Evolutionary conservation across 2,797 vertebrate genomes (phyloP).

Genomic region (Limnodromus scolopaceus): DNA sequence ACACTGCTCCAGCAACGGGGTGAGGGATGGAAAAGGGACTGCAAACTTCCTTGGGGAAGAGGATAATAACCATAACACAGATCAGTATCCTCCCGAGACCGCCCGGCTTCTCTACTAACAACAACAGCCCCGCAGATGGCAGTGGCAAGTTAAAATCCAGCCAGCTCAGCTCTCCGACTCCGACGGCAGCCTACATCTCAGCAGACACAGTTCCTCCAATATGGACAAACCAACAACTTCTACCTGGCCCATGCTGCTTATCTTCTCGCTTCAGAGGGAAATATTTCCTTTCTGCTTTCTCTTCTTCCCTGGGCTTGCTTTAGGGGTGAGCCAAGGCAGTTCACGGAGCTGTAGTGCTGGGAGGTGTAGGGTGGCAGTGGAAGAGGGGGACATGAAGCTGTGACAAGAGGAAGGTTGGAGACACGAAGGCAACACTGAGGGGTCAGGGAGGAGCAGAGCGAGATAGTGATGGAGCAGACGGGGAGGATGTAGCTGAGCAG

Average conservation of each 20-base stretch:
- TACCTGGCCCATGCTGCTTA: fast-evolving
- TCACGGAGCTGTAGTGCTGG: fast-evolving
- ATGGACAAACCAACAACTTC: background rate
- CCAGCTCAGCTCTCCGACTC: background rate
- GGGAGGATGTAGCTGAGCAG: background rate
- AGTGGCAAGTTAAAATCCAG: constrained; percentile 41
- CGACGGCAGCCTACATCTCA: fast-evolving
- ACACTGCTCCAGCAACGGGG: background rate
- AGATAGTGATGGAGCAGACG: background rate
- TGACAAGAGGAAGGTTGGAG: background rate
- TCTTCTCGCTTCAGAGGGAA: background rate
- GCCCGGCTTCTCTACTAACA: background rate
- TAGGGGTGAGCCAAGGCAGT: fast-evolving
- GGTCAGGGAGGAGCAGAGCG: background rate
- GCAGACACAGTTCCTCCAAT: fast-evolving
- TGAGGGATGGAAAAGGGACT: background rate
- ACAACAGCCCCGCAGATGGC: constrained; percentile 37
- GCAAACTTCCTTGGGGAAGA: background rate
- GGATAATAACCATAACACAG: fast-evolving
- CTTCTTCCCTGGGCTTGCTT: background rate
- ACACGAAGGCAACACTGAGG: background rate
- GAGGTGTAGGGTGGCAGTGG: background rate
- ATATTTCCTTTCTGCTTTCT: background rate
- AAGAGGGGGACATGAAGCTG: background rate
- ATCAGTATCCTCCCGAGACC: background rate